Conservation (phyloP, 2,888 invertebrate genomes). For the Labia minor region DNA sequence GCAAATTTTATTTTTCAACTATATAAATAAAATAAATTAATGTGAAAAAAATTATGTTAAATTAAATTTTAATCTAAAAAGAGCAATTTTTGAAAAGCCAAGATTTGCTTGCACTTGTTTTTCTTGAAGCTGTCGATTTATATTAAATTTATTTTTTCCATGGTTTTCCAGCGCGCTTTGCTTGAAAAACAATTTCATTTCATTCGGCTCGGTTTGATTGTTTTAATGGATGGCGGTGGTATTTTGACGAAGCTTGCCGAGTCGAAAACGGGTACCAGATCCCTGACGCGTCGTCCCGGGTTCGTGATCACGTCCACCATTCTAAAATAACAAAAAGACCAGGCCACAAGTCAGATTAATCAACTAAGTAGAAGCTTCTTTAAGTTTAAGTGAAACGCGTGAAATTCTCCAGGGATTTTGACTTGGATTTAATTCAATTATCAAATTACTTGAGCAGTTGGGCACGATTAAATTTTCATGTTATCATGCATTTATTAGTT, state of each 20-base stretch:
- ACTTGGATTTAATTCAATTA: slow-evolving; percentile 13
- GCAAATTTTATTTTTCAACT: too few species aligned
- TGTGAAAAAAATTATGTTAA: too few species aligned
- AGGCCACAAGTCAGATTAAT: background rate
- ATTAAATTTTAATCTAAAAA: too few species aligned
- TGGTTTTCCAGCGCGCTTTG: too few species aligned
- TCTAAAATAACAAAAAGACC: slow-evolving; percentile 35
- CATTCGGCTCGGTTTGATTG: slow-evolving; percentile 49
- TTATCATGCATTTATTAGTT: background rate
- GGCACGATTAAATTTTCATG: slow-evolving; percentile 2
- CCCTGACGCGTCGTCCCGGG: slow-evolving; percentile 49
- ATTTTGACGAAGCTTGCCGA: slow-evolving; percentile 74
- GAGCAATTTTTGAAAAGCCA: too few species aligned
- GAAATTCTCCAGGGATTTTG: background rate
- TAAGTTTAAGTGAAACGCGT: background rate
- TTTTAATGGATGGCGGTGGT: slow-evolving; percentile 67
- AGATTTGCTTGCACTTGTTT: too few species aligned
- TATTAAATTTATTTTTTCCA: too few species aligned
- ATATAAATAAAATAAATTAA: too few species aligned
- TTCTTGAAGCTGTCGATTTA: too few species aligned
- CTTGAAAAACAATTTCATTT: background rate
- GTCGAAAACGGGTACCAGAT: slow-evolving; percentile 71
- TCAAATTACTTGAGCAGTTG: slow-evolving; percentile 3
- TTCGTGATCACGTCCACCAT: slow-evolving; percentile 56
- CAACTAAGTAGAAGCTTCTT: background rate